Evolutionary conservation across 1,140 invertebrate genomes (phyloP).

Genomic region (Zelostemma sp.): DNA sequence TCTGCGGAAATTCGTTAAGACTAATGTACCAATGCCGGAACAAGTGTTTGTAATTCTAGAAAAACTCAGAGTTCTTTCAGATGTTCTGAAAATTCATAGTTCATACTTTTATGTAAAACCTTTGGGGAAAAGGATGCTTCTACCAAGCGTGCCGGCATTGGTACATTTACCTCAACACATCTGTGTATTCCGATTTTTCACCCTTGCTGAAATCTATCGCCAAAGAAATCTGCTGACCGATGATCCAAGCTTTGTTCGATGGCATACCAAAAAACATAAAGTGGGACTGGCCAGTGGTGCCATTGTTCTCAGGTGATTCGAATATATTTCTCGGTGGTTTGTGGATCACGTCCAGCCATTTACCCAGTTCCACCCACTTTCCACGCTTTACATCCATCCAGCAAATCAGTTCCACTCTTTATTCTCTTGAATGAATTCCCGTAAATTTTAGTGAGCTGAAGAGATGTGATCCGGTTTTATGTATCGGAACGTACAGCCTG

Average conservation of each 20-base stretch:
- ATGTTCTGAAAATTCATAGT: too few relatives aligned
- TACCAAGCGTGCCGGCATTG: too few relatives aligned
- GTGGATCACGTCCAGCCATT: constrained; percentile 10
- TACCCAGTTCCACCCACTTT: constrained; percentile 16
- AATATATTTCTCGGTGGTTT: constrained; percentile 29
- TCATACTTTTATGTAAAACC: too few relatives aligned
- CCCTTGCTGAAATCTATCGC: too few relatives aligned
- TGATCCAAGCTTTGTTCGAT: constrained; percentile 11
- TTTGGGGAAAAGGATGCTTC: too few relatives aligned
- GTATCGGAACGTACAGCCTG: neutral
- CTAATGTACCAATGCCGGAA: too few relatives aligned
- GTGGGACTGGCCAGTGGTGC: constrained; percentile 18
- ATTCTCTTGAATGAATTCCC: constrained; percentile 7
- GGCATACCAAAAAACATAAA: constrained; percentile 6
- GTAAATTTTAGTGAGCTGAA: neutral
- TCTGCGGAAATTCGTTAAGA: too few relatives aligned
- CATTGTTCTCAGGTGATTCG: constrained; percentile 36
- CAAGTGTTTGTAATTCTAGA: too few relatives aligned
- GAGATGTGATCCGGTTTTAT: neutral
- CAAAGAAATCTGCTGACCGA: constrained; percentile 7
- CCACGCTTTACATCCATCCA: constrained; percentile 20
- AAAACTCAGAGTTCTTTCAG: too few relatives aligned
- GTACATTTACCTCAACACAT: too few relatives aligned
- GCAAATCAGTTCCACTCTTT: constrained; percentile 26
- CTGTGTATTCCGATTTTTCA: too few relatives aligned